Percentiles rank a stretch among this genome's conserved stretches.
Conservation (phyloP, 2,797 vertebrate species). For the Girardinus metallicus region DNA sequence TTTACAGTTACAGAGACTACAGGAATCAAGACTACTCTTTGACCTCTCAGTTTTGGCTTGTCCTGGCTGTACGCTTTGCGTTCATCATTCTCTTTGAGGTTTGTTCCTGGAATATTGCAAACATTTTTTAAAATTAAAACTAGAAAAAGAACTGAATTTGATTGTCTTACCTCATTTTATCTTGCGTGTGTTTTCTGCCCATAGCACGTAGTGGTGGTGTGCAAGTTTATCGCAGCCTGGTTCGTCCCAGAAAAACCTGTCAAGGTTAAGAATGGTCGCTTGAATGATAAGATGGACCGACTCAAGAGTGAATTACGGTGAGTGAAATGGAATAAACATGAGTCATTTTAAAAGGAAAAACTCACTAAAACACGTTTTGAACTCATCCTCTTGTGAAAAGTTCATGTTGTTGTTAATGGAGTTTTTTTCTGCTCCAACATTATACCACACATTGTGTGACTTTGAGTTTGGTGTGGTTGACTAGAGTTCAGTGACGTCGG, state of each 20-base stretch:
- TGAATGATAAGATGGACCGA: constrained; percentile 69
- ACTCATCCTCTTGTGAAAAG: not conserved
- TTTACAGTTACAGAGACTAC: constrained; percentile 90
- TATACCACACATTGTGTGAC: not conserved
- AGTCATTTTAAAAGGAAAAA: not conserved
- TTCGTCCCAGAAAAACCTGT: constrained; percentile 87
- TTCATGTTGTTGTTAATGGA: not conserved
- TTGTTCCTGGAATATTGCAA: constrained; percentile 5
- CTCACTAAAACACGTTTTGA: not conserved
- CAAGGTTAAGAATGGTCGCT: constrained; percentile 82
- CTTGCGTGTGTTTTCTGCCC: constrained; percentile 4
- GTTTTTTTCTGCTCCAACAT: not conserved
- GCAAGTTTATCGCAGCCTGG: constrained; percentile 91
- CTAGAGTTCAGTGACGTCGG: not conserved
- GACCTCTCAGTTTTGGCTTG: constrained; percentile 88
- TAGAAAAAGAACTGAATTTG: not conserved
- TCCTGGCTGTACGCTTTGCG: constrained; percentile 88
- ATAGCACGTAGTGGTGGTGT: constrained; percentile 90
- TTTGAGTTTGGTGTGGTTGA: not conserved
- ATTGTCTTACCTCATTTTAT: not conserved
- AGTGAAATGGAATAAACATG: not conserved
- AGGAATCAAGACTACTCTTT: constrained; percentile 80
- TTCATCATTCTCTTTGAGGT: constrained; percentile 96
- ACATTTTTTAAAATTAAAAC: not conserved
- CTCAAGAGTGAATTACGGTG: constrained; percentile 76